These are phyloP conservation scores for Malurus leucopterus DNA, from an alignment of 2,797 vertebrate species.

Conservation along the genomic window DNA sequence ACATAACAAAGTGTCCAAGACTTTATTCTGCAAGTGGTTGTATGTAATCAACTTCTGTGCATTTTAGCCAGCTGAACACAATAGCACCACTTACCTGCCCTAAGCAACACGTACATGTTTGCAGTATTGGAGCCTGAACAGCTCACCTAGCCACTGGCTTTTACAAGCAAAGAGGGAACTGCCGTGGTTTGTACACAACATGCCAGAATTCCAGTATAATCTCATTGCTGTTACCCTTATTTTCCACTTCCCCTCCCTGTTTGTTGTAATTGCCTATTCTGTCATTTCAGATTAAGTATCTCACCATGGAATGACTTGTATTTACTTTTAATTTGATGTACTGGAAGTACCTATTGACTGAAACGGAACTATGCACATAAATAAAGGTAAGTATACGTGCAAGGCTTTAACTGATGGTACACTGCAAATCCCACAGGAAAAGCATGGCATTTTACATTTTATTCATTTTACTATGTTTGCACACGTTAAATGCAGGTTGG, in stretches of 20 bases:
- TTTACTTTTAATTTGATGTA: background rate
- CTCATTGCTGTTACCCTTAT: background rate
- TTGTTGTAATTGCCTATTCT: background rate
- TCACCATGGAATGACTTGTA: background rate
- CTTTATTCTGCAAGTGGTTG: background rate
- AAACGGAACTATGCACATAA: background rate
- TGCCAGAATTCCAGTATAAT: slow-evolving; percentile 10
- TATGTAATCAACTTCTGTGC: background rate
- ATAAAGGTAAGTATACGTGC: background rate
- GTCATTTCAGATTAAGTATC: background rate
- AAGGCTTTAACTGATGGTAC: background rate
- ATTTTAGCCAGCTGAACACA: background rate
- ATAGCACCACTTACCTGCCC: background rate
- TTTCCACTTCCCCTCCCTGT: slow-evolving; percentile 23
- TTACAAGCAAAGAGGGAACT: background rate
- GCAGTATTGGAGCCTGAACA: background rate
- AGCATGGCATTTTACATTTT: background rate
- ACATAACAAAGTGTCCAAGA: background rate
- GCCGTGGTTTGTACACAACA: background rate
- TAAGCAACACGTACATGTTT: background rate
- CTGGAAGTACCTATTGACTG: background rate
- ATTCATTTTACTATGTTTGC: background rate
- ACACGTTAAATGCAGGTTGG: background rate
- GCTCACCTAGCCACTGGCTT: background rate
- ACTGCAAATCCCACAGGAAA: background rate